phyloP scores from a whole-genome alignment of 2,797 vertebrate genomes.

The Phoebastria nigripes region DNA sequence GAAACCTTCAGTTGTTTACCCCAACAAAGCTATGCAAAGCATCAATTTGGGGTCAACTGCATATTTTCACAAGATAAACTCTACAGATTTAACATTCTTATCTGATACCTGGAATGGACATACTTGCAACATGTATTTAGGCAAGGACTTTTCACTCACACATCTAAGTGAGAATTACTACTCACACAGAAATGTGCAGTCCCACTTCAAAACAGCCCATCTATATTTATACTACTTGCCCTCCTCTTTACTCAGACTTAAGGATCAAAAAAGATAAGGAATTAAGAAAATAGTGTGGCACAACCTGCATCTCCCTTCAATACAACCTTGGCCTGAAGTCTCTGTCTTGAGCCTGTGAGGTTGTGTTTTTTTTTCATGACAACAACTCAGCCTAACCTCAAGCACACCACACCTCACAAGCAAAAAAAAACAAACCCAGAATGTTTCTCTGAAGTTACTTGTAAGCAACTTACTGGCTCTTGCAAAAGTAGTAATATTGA shows the following conservation, averaged over 20 bases:
- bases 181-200: fast-evolving
- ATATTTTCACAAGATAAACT: neutral
- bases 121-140: neutral
- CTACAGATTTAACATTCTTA: neutral
- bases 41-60: neutral
- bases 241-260: neutral
- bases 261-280: neutral
- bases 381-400: neutral
- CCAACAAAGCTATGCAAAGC: neutral
- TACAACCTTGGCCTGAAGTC: neutral
- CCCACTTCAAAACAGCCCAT: neutral
- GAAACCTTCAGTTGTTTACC: neutral
- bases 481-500: neutral
- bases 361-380: neutral
- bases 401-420: neutral
- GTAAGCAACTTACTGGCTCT: neutral
- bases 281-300: neutral
- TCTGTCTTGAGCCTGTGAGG: neutral
- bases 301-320: neutral
- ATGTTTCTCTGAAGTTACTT: neutral
- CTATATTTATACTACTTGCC: neutral
- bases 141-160: neutral
- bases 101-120: neutral
- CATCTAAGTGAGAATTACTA: neutral
- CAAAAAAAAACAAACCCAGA: neutral